Evolutionary conservation across 2,888 invertebrate genomes (phyloP), one percentile per base, ranked within the genome.

Genomic region (Venusia cambrica): DNA sequence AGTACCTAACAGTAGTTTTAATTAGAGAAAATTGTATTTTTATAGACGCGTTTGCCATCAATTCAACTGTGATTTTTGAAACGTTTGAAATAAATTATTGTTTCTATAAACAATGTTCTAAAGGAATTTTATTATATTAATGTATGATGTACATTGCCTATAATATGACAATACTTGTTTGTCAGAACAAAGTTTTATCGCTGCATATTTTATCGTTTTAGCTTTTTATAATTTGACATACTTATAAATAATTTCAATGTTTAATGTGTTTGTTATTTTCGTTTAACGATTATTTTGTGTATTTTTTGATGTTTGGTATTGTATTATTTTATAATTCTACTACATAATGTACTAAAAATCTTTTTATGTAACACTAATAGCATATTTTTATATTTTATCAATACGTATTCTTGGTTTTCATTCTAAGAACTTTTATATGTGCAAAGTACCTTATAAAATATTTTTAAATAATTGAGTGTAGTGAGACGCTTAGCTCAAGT

Each of bases 41-140:
- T 54, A 54, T 46, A 34, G 58, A 62, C 56, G 52, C 55, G 52
- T 70, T 76, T 84, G 85, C 85, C 85, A 87, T 85, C 68, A 69
- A 72, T 78, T 79, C 65, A 78, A 83, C 85, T 85, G 85, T 85
- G 85, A 85, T 84, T 72, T 35, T 71, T 71, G 52, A 72, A 67
- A 83, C 79, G 80, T 81, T 80, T 78, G 78, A 83, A 75, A n/a
- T n/a, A n/a, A n/a, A n/a, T n/a, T n/a, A n/a, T n/a, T n/a, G n/a
- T n/a, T n/a, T n/a, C n/a, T n/a, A n/a, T n/a, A 29, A 29, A 32
- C 13, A 16, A 27, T 15, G 11, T 27, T 24, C 24, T 8, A 32
- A 27, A 19, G 7, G n/a, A 7, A 8, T 19, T 24, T 4, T 11
- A 9, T 12, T 14, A 9, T 22, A n/a, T 31, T 21, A 17, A 22